Conservation (phyloP, 64 coral and sea anemone species). For the Actinia tenebrosa region DNA sequence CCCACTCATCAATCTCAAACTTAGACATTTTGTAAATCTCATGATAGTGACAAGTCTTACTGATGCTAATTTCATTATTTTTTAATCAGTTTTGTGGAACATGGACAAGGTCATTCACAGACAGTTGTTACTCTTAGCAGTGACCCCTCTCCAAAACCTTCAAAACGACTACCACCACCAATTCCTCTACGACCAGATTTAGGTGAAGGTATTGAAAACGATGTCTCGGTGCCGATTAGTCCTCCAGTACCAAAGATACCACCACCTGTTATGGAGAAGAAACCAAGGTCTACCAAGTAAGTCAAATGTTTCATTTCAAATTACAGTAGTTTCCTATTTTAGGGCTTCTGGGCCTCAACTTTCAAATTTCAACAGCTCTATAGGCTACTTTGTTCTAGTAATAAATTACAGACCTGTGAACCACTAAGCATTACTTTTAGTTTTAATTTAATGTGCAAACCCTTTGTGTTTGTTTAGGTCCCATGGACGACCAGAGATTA, state of each 20-base stretch:
- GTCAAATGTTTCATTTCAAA: too few relatives aligned
- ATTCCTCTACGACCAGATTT: slow-evolving; percentile 48
- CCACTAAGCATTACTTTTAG: neutral
- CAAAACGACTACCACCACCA: slow-evolving; percentile 33
- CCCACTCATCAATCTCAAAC: too few relatives aligned
- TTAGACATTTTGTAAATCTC: too few relatives aligned
- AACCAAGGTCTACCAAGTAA: neutral
- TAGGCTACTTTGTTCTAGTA: too few relatives aligned
- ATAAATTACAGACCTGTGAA: neutral
- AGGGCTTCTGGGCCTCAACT: too few relatives aligned
- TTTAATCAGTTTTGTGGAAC: neutral
- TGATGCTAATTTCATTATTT: neutral
- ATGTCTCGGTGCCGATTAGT: neutral
- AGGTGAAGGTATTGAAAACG: slow-evolving; percentile 34
- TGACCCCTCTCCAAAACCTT: neutral
- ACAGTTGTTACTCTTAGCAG: neutral
- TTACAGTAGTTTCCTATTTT: too few relatives aligned
- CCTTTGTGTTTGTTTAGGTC: neutral
- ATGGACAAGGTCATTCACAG: neutral
- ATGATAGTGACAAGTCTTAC: too few relatives aligned
- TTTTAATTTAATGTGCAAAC: neutral
- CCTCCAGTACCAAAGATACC: slow-evolving; percentile 6
- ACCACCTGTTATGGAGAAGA: neutral
- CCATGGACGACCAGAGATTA: slow-evolving; percentile 77
- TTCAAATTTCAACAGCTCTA: too few relatives aligned